Conservation (phyloP, 2,797 vertebrate species). For the Poeciliopsis paucimaculata region DNA sequence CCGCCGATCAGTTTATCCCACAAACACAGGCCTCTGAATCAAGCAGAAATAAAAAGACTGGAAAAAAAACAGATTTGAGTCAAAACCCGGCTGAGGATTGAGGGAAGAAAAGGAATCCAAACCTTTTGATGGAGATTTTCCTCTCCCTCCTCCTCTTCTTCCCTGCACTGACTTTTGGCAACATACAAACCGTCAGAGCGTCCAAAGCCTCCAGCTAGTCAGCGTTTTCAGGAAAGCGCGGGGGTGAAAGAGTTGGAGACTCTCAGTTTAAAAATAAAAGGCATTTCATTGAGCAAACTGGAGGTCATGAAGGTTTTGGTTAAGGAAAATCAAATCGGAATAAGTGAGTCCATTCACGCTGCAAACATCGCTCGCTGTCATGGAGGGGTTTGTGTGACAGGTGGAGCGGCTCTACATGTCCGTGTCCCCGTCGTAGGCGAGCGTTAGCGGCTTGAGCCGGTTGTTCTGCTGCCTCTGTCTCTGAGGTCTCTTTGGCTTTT, state of each 20-base stretch:
- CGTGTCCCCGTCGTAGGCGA: constrained; percentile 97
- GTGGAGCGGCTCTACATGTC: constrained; percentile 88
- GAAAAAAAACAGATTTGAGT: constrained; percentile 71
- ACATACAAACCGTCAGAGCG: constrained; percentile 66
- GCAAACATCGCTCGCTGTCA: constrained; percentile 49
- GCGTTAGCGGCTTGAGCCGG: constrained; percentile 95
- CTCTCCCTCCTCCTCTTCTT: constrained; percentile 57
- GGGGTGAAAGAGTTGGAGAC: constrained; percentile 43
- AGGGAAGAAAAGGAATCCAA: constrained; percentile 64
- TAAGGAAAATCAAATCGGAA: constrained; percentile 47
- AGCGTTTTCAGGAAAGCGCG: constrained; percentile 64
- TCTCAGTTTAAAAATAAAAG: constrained; percentile 48
- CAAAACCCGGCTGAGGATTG: constrained; percentile 69
- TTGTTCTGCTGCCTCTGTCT: constrained; percentile 97
- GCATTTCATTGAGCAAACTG: constrained; percentile 61
- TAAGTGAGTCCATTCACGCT: constrained; percentile 52
- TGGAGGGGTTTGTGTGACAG: constrained; percentile 49
- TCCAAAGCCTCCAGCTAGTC: constrained; percentile 75
- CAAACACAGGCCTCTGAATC: constrained; percentile 79
- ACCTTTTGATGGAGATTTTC: constrained; percentile 74
- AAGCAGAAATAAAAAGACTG: constrained; percentile 68
- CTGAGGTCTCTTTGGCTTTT: constrained; percentile 99
- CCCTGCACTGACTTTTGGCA: constrained; percentile 79
- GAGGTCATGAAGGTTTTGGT: constrained; percentile 70
- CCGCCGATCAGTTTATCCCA: constrained; percentile 77